These are phyloP conservation scores for Sinohyriopsis cumingii DNA, from an alignment of 2,888 invertebrate species.

Conservation along the genomic window DNA sequence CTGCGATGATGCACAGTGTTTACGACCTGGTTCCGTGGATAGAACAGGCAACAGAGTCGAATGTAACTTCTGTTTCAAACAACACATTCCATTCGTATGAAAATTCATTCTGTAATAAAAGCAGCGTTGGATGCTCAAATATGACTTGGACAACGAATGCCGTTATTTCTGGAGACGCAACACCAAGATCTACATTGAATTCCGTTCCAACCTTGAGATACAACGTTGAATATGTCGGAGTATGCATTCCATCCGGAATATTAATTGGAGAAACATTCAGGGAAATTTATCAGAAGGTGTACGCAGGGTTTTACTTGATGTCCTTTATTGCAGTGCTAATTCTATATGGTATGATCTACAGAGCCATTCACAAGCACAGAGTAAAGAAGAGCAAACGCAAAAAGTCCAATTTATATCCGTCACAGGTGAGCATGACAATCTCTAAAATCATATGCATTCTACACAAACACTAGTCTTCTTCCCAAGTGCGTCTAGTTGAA, in stretches of 20 bases:
- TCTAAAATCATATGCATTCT: too few species aligned
- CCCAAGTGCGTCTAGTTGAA: too few species aligned
- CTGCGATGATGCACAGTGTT: slow-evolving; percentile 52
- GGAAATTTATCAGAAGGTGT: slow-evolving; percentile 62
- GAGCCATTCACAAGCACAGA: slow-evolving; percentile 50
- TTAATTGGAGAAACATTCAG: slow-evolving; percentile 51
- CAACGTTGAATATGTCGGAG: slow-evolving; percentile 35
- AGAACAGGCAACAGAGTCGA: too few species aligned
- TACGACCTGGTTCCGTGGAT: slow-evolving; percentile 15
- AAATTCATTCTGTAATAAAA: too few species aligned
- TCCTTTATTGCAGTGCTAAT: slow-evolving; percentile 65
- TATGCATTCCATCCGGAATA: slow-evolving; percentile 52
- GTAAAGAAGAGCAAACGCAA: slow-evolving; percentile 54
- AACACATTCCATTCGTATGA: too few species aligned
- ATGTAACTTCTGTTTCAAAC: too few species aligned
- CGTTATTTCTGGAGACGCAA: too few species aligned
- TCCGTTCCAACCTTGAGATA: too few species aligned
- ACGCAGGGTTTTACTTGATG: slow-evolving; percentile 61
- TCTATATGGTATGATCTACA: slow-evolving; percentile 66
- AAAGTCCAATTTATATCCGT: slow-evolving; percentile 52
- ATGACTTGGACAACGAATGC: too few species aligned
- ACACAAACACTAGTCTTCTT: too few species aligned
- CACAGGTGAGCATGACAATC: slow-evolving; percentile 20
- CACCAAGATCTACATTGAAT: too few species aligned
- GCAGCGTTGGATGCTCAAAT: too few species aligned